phyloP scores from a whole-genome alignment of 1,140 invertebrate species.

The Galendromus occidentalis region DNA sequence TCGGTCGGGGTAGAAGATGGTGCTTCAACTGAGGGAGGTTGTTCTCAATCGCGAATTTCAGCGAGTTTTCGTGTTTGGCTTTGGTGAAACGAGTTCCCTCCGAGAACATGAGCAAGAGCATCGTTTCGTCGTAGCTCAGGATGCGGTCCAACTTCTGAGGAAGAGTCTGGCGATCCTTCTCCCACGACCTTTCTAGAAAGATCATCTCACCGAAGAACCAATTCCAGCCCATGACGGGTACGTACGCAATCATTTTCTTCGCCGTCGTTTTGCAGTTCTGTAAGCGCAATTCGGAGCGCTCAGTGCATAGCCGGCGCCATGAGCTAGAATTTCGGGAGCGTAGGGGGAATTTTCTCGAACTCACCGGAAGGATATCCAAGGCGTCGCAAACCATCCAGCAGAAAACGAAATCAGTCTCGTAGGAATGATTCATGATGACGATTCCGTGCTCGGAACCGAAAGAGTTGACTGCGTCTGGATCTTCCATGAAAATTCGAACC shows the following conservation, averaged over 20 bases:
- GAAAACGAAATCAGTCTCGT: slow-evolving; percentile 84
- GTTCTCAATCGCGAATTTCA: slow-evolving; percentile 65
- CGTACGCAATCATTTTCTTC: slow-evolving; percentile 70
- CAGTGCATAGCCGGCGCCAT: no score
- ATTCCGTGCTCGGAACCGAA: slow-evolving; percentile 71
- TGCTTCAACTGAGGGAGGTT: slow-evolving; percentile 64
- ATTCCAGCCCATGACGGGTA: slow-evolving; percentile 83
- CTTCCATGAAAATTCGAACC: slow-evolving; percentile 50
- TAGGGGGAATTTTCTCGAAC: no score
- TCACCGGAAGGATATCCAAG: slow-evolving; percentile 51
- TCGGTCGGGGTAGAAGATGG: slow-evolving; percentile 75
- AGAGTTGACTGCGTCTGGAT: slow-evolving; percentile 50
- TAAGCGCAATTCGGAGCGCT: no score
- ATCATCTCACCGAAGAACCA: slow-evolving; percentile 85
- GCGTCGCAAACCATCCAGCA: slow-evolving; percentile 68
- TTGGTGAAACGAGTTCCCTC: slow-evolving; percentile 82
- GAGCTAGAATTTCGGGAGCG: no score
- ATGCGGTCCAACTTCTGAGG: slow-evolving; percentile 54
- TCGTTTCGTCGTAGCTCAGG: slow-evolving; percentile 62
- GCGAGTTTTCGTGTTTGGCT: slow-evolving; percentile 62
- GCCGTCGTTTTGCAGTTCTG: slow-evolving; percentile 86
- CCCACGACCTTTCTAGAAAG: slow-evolving; percentile 73
- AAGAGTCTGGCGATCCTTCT: slow-evolving; percentile 64
- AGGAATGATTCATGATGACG: slow-evolving; percentile 81
- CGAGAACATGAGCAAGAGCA: slow-evolving; percentile 72